Percentiles rank a stretch among this genome's conserved stretches.
Evolutionary conservation across 2,113 vertebrate species (phyloP).

Genomic region (Heterochromis multidens): DNA sequence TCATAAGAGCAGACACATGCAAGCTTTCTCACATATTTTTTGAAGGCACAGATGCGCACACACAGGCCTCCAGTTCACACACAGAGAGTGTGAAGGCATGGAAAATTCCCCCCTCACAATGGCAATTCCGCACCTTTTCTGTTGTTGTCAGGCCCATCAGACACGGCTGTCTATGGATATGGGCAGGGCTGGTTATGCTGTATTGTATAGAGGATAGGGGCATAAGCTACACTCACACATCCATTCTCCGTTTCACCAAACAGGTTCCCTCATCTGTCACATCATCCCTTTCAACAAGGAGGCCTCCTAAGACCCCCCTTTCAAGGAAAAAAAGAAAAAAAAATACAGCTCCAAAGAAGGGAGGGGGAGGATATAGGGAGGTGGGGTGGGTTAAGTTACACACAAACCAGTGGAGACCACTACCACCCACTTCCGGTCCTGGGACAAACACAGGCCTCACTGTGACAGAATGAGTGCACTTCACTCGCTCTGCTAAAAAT

Average conservation of each 20-base stretch:
- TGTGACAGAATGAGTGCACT: not conserved
- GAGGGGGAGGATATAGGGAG: not conserved
- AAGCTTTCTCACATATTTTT: not conserved
- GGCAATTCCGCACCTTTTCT: constrained; percentile 56
- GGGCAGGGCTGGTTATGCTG: constrained; percentile 35
- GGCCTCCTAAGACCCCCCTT: constrained; percentile 26
- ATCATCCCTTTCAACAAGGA: constrained; percentile 32
- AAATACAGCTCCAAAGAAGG: constrained; percentile 24
- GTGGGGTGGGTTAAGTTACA: constrained; percentile 15
- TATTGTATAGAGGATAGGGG: constrained; percentile 49
- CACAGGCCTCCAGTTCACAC: not conserved
- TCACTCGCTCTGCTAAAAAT: constrained; percentile 39
- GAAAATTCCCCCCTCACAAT: constrained; percentile 45
- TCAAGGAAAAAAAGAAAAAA: constrained; percentile 11
- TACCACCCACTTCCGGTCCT: constrained; percentile 5
- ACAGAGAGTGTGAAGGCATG: constrained; percentile 15
- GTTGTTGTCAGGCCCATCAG: constrained; percentile 51
- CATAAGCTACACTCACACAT: constrained; percentile 35
- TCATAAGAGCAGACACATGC: not conserved
- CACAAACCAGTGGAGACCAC: constrained; percentile 7
- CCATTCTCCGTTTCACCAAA: constrained; percentile 49
- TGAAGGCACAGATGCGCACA: not conserved
- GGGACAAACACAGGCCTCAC: constrained; percentile 20
- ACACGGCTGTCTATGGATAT: constrained; percentile 56
- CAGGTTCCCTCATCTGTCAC: constrained; percentile 69